These are phyloP conservation scores for Petromus typicus DNA, from an alignment of 2,113 vertebrate genomes.

Conservation along the genomic window DNA sequence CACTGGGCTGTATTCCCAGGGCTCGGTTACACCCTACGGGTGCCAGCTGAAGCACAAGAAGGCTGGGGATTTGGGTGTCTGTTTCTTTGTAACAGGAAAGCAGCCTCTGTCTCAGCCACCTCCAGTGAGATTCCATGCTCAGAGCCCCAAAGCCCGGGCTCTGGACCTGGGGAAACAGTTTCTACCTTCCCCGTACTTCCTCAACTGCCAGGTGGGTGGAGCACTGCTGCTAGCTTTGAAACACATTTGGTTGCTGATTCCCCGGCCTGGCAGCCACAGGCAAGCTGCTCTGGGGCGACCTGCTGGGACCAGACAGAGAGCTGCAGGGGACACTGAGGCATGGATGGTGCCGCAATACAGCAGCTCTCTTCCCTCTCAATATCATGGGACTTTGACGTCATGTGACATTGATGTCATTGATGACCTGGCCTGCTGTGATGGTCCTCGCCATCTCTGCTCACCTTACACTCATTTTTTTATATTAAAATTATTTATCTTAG, in stretches of 20 bases:
- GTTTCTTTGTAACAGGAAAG: neutral
- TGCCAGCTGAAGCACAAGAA: neutral
- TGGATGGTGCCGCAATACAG: neutral
- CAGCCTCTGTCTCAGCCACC: neutral
- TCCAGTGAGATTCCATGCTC: neutral
- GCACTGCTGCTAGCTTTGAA: neutral
- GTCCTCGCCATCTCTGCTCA: neutral
- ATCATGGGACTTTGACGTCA: too few relatives aligned
- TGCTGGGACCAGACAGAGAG: neutral
- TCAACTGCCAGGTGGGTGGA: neutral
- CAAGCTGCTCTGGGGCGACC: neutral
- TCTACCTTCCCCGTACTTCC: neutral
- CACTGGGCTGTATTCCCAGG: neutral
- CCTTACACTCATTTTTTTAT: slow-evolving; percentile 30
- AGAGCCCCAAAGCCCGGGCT: neutral
- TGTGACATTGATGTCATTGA: neutral
- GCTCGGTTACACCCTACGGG: neutral
- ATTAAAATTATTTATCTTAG: slow-evolving; percentile 89
- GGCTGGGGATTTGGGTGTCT: neutral
- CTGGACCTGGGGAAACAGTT: neutral
- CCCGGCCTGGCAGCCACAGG: neutral
- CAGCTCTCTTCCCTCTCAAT: neutral
- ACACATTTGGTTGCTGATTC: neutral
- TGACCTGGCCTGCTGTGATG: neutral
- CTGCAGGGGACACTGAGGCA: neutral